Evolutionary conservation across 2,888 invertebrate genomes (phyloP).

Genomic region (Cerastis leucographa): DNA sequence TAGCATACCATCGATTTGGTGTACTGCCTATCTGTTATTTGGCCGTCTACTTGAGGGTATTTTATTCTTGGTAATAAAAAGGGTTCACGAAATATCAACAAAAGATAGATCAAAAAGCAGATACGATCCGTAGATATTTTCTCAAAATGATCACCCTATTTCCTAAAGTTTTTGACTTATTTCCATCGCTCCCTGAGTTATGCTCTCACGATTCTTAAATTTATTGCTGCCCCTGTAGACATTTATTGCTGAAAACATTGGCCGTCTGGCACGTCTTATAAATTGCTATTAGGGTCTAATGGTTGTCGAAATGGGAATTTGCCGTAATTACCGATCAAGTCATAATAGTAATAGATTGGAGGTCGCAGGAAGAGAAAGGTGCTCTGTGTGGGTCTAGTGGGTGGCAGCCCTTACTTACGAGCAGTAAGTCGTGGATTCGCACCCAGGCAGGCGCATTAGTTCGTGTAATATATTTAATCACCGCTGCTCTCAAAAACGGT

Average conservation of each 20-base stretch:
- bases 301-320: constrained; percentile 27
- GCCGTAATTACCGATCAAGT: constrained; percentile 39
- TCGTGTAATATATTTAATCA: no score
- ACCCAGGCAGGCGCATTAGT: no score
- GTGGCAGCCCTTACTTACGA: no score
- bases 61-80: no score
- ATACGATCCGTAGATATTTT: neutral
- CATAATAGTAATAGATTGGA: constrained; percentile 2
- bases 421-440: no score
- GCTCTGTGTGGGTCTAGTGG: no score
- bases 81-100: no score
- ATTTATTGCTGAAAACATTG: constrained; percentile 42
- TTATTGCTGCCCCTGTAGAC: constrained; percentile 9
- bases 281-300: constrained; percentile 32
- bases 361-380: neutral
- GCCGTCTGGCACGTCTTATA: constrained; percentile 13
- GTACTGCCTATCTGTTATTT: no score
- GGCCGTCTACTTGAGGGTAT: no score
- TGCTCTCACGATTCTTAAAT: constrained; percentile 32
- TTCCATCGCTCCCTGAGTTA: constrained; percentile 23
- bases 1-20: no score
- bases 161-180: constrained; percentile 25
- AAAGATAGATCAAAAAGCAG: neutral
- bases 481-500: no score
- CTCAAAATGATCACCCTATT: neutral